Evolutionary conservation across 2,888 invertebrate species (phyloP), one percentile per base, ranked within the genome.

Genomic region (Bombyx huttoni): DNA sequence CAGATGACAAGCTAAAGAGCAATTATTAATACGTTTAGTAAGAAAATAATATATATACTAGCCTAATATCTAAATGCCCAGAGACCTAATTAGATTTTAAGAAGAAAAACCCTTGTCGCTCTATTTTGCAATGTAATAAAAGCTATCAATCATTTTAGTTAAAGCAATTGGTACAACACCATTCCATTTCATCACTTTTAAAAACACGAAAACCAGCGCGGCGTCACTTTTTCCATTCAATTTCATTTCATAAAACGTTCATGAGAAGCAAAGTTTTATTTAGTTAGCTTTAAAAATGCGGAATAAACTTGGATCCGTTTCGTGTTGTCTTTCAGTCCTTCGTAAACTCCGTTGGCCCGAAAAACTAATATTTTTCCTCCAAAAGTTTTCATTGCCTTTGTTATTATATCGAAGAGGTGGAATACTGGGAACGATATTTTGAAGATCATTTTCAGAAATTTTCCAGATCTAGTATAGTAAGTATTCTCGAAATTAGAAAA

Each of bases 301-400:
- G 59, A 66, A 63, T 64, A 63, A 70, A 67, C 66, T 57, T 63
- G 64, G 62, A 68, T 61, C 58, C 58, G 60, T 64, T 65, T 61
- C 61, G 65, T 73, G 68, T 75, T 75, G 68, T 69, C 69, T 70
- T 71, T 62, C 64, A 59, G 66, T 71, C 63, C 66, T 70, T 54
- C 63, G 55, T 63, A 68, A 74, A 69, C 67, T 64, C 61, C 58
- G 63, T 62, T 66, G 64, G 64, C 68, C 61, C 57, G 60, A 67
- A 67, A 65, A 71, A 74, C 70, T 73, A 77, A 76, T 75, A 77
- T 73, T 73, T 69, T 70, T 57, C 52, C 53, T 56, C 56, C 56
- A 58, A 69, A 78, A 78, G 70, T 71, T 78, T 75, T 70, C 70
- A 72, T 72, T 70, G 59, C 67, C 63, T 73, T 71, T 75, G 71